Evolutionary conservation across 2,797 vertebrate species (phyloP), one percentile per base, ranked within the genome.

Genomic region (Mormyrus proboscirostris): DNA sequence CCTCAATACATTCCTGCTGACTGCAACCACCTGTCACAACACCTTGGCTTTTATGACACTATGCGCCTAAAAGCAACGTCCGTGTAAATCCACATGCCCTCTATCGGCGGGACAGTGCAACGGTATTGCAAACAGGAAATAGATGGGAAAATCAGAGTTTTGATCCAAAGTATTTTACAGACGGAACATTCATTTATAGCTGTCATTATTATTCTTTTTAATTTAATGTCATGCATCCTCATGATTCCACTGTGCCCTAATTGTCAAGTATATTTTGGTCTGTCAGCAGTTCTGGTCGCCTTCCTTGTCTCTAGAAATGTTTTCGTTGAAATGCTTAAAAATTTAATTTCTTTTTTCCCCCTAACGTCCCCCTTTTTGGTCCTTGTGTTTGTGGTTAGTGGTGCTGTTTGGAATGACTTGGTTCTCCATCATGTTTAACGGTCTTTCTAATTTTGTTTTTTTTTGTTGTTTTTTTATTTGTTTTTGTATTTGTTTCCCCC

Each of bases 401-500:
- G 51, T 44, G 89, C 85, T 89, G 90, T 49, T 85, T 90, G 85
- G 83, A 90, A 65, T 91, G 85, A 73, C 65, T n/a, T 89, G 50
- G 16, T 85, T 86, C 89, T 88, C 29, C 88, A 88, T 88, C 79
- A 50, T 89, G 53, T 90, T 86, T 88, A 90, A 86, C 85, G 83
- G 69, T 87, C 88, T 88, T 57, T 95, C 92, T 96, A 95, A 96
- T 96, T 88, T 97, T 94, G 96, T 98, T 97, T 96, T 98, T 95
- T 98, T 98, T 97, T 96, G 98, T 95, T 97, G 94, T 98, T 98
- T 97, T 97, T 96, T 97, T 3, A 2, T 59, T 22, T 59, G 6
- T 22, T 8, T 59, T 97, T 96, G 99, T 96, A 95, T 96, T 96
- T 96, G 12, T 73, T 12, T 4, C 12, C 1, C 2, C 3, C 25